Evolutionary conservation across 2,888 invertebrate species (phyloP), one percentile per base, ranked within the genome.

Genomic region (Sminthurinus aureus): DNA sequence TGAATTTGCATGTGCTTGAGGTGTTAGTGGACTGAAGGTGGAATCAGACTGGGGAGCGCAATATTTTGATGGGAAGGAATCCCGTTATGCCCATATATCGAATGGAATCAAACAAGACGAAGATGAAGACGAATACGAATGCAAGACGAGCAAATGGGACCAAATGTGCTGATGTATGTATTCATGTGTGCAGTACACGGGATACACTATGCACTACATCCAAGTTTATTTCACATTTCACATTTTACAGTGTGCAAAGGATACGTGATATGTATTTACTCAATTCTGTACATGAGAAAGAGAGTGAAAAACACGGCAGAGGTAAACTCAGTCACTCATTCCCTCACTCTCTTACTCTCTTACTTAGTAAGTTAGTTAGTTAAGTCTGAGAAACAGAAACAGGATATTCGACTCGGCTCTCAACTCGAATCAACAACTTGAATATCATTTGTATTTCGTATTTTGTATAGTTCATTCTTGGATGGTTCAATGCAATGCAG

Each of bases 21-120:
- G 73, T 73, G 73, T 73, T 73, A 15, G 73, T 73, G 15, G 73
- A 26, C 26, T 20, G 38, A 22, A 71, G 71, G 71, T 71, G 38
- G 38, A 73, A 6, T 73, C 6, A 12, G 73, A 73, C 15, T 73
- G 73, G 73, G 26, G 26, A 73, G 38, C 12, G 15, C 73, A 73
- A 73, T 73, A 73, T 73, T 73, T 73, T 73, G 73, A 73, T 73
- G 73, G 15, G 73, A 73, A 58, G 15, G 24, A 73, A 73, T 73
- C 73, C 73, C 73, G 73, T 73, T 73, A 73, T 73, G 73, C 24
- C 73, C 73, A 73, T 73, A 73, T 73, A 73, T 73, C 38, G 24
- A 73, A 73, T 73, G 26, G 73, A 73, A 58, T 58, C 15, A 18
- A 58, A 58, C 58, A 58, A 58, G 15, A 15, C 13, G 4, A 58